Conservation (phyloP, 2,113 vertebrate species). For the Poicephalus meyeri region DNA sequence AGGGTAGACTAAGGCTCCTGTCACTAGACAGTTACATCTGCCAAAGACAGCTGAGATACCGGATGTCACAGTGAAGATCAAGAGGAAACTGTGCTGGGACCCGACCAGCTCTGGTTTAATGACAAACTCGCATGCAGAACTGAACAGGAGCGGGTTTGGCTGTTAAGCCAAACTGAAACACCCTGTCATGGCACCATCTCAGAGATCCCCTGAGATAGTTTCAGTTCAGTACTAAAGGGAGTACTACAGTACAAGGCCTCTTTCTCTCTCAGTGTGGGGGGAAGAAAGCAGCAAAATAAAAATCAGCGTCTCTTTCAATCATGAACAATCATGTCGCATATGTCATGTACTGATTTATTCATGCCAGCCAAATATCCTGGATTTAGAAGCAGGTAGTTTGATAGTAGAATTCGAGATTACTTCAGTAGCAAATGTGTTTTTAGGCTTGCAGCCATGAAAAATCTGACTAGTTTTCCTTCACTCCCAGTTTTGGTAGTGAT, state of each 20-base stretch:
- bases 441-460: neutral
- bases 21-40: neutral
- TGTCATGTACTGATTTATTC: neutral
- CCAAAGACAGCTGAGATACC: neutral
- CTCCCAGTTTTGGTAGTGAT: neutral
- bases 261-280: neutral
- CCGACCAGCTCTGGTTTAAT: neutral
- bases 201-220: neutral
- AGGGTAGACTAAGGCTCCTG: neutral
- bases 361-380: neutral
- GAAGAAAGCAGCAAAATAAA: neutral
- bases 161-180: neutral
- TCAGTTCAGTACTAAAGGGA: neutral
- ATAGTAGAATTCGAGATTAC: neutral
- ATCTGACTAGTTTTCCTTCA: constrained; percentile 1
- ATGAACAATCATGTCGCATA: neutral
- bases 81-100: neutral
- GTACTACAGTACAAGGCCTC: neutral
- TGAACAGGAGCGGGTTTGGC: neutral
- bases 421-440: neutral
- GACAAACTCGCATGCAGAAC: neutral
- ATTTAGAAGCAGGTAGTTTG: neutral
- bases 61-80: neutral
- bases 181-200: neutral
- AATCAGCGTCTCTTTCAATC: neutral